These are phyloP conservation scores for Drosophila picticornis DNA, from an alignment of 2,888 invertebrate genomes.

Conservation along the genomic window DNA sequence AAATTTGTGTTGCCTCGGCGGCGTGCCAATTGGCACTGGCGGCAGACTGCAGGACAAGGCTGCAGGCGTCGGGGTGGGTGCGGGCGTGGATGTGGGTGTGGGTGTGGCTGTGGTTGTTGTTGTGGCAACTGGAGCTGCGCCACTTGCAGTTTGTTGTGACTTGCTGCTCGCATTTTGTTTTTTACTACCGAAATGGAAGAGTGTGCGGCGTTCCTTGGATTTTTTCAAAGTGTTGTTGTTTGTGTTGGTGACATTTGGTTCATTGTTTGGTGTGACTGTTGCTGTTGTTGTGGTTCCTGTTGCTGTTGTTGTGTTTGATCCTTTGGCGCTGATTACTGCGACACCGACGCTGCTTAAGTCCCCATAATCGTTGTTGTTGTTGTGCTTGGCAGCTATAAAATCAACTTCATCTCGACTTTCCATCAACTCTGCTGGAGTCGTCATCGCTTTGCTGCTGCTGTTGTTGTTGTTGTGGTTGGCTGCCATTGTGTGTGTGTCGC, in stretches of 20 bases:
- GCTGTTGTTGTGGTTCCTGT: conserved; percentile 51
- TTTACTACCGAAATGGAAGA: conserved; percentile 66
- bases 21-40: conserved; percentile 73
- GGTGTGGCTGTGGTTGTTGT: neutral
- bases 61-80: neutral
- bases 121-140: conserved; percentile 1
- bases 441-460: conserved; percentile 32
- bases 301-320: conserved; percentile 47
- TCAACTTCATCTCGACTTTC: conserved; percentile 83
- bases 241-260: conserved; percentile 60
- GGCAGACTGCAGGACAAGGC: conserved; percentile 24
- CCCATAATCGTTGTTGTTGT: conserved; percentile 74
- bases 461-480: conserved; percentile 40
- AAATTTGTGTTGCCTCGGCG: conserved; percentile 81
- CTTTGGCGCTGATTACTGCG: conserved; percentile 61
- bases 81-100: neutral
- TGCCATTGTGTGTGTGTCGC: conserved; percentile 42
- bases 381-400: conserved; percentile 70
- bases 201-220: conserved; percentile 66
- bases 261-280: conserved; percentile 60
- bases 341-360: conserved; percentile 61
- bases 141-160: conserved; percentile 22
- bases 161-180: conserved; percentile 47
- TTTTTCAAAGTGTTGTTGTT: conserved; percentile 61
- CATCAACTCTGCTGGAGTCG: conserved; percentile 14